Conservation (phyloP, 1,140 invertebrate genomes). For the Neoseiulus cucumeris region DNA sequence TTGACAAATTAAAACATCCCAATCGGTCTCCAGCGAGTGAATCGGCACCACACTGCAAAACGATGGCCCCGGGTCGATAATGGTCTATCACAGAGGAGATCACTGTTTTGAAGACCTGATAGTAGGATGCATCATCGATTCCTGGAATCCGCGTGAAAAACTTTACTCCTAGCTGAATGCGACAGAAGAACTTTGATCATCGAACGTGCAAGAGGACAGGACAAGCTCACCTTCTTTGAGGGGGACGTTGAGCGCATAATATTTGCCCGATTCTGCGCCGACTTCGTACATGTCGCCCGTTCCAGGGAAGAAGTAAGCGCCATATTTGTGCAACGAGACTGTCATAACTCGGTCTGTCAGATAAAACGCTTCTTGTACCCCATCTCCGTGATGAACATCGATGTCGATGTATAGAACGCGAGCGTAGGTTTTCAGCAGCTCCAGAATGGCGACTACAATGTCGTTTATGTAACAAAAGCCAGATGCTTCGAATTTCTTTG, state of each 20-base stretch:
- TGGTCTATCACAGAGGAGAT: conserved; percentile 85
- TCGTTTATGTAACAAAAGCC: conserved; percentile 97
- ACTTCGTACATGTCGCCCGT: conserved; percentile 96
- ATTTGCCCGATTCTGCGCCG: conserved; percentile 70
- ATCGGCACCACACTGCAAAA: conserved; percentile 94
- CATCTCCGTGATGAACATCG: conserved; percentile 98
- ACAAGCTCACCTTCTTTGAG: conserved; percentile 44
- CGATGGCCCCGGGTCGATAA: conserved; percentile 87
- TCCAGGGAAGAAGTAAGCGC: conserved; percentile 93
- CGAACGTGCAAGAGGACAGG: not conserved
- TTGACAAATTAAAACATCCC: conserved; percentile 68
- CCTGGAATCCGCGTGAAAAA: conserved; percentile 30
- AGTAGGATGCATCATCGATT: conserved; percentile 68
- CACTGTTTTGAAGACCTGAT: conserved; percentile 79
- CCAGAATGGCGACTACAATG: conserved; percentile 92
- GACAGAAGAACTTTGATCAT: not conserved
- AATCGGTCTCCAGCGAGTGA: conserved; percentile 82
- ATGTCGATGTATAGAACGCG: conserved; percentile 97
- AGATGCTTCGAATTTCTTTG: conserved; percentile 89
- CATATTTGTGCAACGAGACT: conserved; percentile 97
- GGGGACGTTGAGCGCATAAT: conserved; percentile 92
- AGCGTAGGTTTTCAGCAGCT: conserved; percentile 82
- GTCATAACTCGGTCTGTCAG: conserved; percentile 97
- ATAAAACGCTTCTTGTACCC: conserved; percentile 98
- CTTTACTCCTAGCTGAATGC: not conserved